Conservation (phyloP, 2,888 invertebrate genomes). For the Rhodophaea formosa region DNA sequence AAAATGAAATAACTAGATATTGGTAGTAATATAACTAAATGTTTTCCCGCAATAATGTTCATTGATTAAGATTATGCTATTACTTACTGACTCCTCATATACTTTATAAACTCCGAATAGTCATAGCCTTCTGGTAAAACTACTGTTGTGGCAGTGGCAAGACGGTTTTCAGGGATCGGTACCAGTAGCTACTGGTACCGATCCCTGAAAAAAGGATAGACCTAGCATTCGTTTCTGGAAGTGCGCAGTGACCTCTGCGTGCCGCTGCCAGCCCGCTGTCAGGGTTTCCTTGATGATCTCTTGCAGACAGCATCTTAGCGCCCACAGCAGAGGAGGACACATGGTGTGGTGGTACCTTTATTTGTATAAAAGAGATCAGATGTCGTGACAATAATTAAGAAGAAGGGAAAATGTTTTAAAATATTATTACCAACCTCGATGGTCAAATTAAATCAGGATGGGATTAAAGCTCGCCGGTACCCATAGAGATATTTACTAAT, state of each 20-base stretch:
- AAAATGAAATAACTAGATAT: too few species aligned
- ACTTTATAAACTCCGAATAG: conserved; percentile 50
- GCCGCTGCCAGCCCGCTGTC: conserved; percentile 85
- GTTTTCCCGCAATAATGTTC: too few species aligned
- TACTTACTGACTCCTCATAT: conserved; percentile 63
- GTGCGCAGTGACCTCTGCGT: conserved; percentile 83
- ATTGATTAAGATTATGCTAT: too few species aligned
- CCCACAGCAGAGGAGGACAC: conserved; percentile 90
- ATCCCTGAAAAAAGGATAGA: too few species aligned
- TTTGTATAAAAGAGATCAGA: too few species aligned
- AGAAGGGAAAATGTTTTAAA: too few species aligned
- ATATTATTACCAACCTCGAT: too few species aligned
- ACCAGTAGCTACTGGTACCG: conserved; percentile 85
- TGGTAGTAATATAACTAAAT: too few species aligned
- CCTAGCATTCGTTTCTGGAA: conserved; percentile 87
- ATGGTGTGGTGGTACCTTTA: conserved; percentile 92
- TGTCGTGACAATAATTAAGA: too few species aligned
- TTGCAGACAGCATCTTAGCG: conserved; percentile 89
- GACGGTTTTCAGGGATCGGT: conserved; percentile 80
- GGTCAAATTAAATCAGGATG: too few species aligned
- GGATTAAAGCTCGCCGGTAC: too few species aligned
- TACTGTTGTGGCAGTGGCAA: conserved; percentile 62
- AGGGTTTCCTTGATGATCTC: conserved; percentile 87
- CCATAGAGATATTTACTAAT: too few species aligned
- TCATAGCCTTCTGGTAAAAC: conserved; percentile 60